Base-by-base conservation (phyloP, 2,888 invertebrate genomes). In the Dyspetes luteomarginatus region DNA sequence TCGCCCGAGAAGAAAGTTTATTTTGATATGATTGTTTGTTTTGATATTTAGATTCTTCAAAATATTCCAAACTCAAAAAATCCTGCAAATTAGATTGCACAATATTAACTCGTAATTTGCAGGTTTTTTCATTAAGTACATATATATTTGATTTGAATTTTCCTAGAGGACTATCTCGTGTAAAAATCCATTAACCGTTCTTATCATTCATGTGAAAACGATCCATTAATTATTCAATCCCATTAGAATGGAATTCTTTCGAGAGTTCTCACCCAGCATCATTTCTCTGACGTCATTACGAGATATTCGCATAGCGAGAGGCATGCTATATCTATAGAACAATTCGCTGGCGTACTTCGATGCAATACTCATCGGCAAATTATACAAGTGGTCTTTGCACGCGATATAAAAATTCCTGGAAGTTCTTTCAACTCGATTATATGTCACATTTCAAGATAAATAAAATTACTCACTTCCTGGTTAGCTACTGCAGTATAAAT, bases 351-450 rank as follows among this genome's bases (percentile, higher is more conserved):
- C 36, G 19, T 56, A 30, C 17, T 56, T 41, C 45, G 45, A 45
- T 45, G 55, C 30, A 62, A 26, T 28, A 19, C 28, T 52, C 30
- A 69, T 77, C 52, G 55, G 22, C 4, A 55, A 30, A 43, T 77
- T 12, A n/a, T n/a, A 24, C 30, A 69, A 76, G 22, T 36, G 69
- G 17, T 36, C 22, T 64, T 52, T 4, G 55, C 76, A 77, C 62
- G 76, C 76, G 56, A 77, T 77, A n/a, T n/a, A 69, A 17, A 36
- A 41, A 77, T 77, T 77, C 76, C 76, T 62, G 22, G 52, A 52
- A 62, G 76, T 69, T 77, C 55, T 55, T 77, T 77, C 76, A 77
- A 77, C 76, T 62, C 62, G 4, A 77, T n/a, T n/a, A 62, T 36
- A 36, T 56, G 69, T 69, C 62, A 69, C 64, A 36, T 69, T 64